phyloP scores from a whole-genome alignment of 2,113 vertebrate species.

The Emydocephalus ijimae region DNA sequence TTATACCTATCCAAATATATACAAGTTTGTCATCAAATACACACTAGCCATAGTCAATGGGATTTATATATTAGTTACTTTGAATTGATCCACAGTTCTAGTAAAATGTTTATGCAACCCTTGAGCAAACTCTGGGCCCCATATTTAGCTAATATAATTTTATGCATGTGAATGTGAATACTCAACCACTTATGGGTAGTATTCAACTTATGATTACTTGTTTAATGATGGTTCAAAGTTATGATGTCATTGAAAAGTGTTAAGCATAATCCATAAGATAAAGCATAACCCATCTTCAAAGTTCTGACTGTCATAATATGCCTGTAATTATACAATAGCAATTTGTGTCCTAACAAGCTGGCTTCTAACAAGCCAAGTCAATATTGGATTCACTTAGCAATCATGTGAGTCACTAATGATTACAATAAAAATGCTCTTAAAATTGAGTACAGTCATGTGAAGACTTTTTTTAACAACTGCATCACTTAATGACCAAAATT shows the following conservation, averaged over 20 bases:
- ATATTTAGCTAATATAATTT: not conserved
- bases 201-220: not conserved
- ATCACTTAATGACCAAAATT: not conserved
- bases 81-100: not conserved
- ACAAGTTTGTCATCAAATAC: not conserved
- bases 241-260: not conserved
- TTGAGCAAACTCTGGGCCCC: not conserved
- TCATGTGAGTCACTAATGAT: not conserved
- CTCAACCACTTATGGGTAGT: not conserved
- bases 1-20: not conserved
- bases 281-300: not conserved
- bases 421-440: not conserved
- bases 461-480: not conserved
- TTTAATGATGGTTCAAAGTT: not conserved
- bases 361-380: not conserved
- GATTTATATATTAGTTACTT: not conserved
- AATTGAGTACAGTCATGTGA: not conserved
- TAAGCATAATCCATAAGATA: not conserved
- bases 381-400: not conserved
- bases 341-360: not conserved
- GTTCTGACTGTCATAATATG: not conserved
- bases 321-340: not conserved
- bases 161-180: not conserved
- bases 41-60: not conserved
- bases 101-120: not conserved